phyloP scores from a whole-genome alignment of 2,888 invertebrate genomes.

The Drosophila greeni region DNA sequence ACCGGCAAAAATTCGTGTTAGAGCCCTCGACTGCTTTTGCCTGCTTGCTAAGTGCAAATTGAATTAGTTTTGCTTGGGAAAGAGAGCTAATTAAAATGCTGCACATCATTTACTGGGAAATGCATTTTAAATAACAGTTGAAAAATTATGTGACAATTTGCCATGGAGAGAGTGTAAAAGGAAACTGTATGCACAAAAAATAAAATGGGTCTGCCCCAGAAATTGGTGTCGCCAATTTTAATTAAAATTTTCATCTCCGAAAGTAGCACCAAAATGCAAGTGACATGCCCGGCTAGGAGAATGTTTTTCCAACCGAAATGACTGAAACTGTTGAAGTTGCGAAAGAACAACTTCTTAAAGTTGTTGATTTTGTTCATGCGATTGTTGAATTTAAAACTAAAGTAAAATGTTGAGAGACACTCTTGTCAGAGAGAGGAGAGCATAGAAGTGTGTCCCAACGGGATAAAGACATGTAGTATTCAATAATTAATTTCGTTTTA shows the following conservation, averaged over 20 bases:
- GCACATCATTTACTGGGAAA: constrained; percentile 60
- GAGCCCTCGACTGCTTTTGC: constrained; percentile 17
- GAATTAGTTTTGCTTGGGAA: constrained; percentile 51
- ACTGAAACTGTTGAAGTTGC: constrained; percentile 3
- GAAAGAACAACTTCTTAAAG: constrained; percentile 3
- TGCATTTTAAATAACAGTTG: constrained; percentile 60
- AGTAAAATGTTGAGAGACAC: neutral
- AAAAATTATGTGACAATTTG: constrained; percentile 48
- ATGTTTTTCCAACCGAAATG: constrained; percentile 10
- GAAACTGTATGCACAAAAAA: constrained; percentile 2
- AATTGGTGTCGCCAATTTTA: constrained; percentile 30
- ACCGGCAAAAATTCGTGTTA: constrained; percentile 31
- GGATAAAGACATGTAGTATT: neutral
- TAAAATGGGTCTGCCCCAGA: neutral
- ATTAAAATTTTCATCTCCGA: constrained; percentile 24
- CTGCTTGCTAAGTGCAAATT: constrained; percentile 47
- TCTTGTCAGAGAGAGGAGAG: no score
- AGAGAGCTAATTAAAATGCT: constrained; percentile 63
- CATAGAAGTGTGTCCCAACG: neutral
- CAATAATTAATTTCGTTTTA: no score
- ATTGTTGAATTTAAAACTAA: constrained; percentile 7
- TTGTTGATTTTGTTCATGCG: constrained; percentile 23
- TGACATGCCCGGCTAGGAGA: neutral
- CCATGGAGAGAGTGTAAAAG: constrained; percentile 21
- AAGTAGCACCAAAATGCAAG: constrained; percentile 3